phyloP scores from a whole-genome alignment of 2,888 invertebrate genomes.

The Orthonychiurus folsomi region DNA sequence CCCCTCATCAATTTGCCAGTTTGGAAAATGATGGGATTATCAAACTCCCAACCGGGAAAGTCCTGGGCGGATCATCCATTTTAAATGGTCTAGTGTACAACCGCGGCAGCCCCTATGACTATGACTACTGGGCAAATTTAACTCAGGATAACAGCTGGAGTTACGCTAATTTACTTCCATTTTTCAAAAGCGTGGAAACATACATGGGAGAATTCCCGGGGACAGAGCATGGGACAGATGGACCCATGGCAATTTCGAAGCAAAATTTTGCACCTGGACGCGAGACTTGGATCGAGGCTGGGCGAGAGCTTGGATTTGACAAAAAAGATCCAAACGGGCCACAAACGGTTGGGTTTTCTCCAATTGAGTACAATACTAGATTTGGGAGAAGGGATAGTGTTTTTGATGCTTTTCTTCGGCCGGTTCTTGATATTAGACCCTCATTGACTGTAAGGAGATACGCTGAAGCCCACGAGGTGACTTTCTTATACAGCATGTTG shows the following conservation, averaged over 20 bases:
- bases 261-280: constrained; percentile 9
- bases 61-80: background rate
- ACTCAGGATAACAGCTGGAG: background rate
- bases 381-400: constrained; percentile 5
- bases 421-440: background rate
- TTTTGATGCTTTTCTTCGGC: constrained; percentile 2
- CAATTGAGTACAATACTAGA: background rate
- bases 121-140: background rate
- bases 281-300: constrained; percentile 5
- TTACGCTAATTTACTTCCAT: background rate
- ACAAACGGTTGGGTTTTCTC: constrained; percentile 4
- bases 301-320: constrained; percentile 5
- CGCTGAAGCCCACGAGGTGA: background rate
- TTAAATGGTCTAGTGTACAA: background rate
- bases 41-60: background rate
- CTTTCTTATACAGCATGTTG: no score
- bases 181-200: background rate
- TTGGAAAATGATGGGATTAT: background rate
- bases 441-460: constrained; percentile 4
- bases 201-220: background rate
- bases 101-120: background rate
- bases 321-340: constrained; percentile 11
- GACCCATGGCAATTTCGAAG: constrained; percentile 7
- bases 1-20: background rate
- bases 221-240: constrained; percentile 4